phyloP scores from a whole-genome alignment of 2,797 vertebrate genomes.

The Danio tinwini region DNA sequence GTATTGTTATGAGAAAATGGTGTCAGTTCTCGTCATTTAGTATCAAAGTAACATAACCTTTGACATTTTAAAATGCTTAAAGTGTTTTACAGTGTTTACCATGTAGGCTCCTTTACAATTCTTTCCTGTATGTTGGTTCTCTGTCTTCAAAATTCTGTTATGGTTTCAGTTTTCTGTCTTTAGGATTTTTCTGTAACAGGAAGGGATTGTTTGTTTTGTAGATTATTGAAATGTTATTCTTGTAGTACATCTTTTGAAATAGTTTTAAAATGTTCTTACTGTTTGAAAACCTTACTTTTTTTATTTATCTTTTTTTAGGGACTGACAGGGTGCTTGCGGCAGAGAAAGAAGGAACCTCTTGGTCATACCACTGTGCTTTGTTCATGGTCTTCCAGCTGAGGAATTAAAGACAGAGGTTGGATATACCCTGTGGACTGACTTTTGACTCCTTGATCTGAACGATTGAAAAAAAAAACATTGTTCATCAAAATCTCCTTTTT shows the following conservation, averaged over 20 bases:
- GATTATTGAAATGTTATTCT: neutral
- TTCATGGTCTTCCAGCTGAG: slow-evolving; percentile 52
- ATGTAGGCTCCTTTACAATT: neutral
- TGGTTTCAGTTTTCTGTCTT: neutral
- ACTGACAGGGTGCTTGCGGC: slow-evolving; percentile 28
- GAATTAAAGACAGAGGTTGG: slow-evolving; percentile 34
- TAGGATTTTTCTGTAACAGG: neutral
- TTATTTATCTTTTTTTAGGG: slow-evolving; percentile 19
- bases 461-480: slow-evolving; percentile 26
- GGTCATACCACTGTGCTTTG: slow-evolving; percentile 37
- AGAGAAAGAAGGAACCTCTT: slow-evolving; percentile 27
- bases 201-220: neutral
- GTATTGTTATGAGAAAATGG: too few species aligned
- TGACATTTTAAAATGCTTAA: neutral
- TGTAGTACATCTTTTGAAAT: neutral
- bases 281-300: neutral
- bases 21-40: too few species aligned
- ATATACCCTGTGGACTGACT: slow-evolving; percentile 43
- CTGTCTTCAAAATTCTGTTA: neutral
- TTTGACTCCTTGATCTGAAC: slow-evolving; percentile 46
- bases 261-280: neutral
- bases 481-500: neutral
- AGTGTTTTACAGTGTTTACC: neutral
- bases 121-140: neutral
- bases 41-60: neutral